Evolutionary conservation across 2,888 invertebrate genomes (phyloP), one percentile per base, ranked within the genome.

Genomic region (Chrysodeixis includens): DNA sequence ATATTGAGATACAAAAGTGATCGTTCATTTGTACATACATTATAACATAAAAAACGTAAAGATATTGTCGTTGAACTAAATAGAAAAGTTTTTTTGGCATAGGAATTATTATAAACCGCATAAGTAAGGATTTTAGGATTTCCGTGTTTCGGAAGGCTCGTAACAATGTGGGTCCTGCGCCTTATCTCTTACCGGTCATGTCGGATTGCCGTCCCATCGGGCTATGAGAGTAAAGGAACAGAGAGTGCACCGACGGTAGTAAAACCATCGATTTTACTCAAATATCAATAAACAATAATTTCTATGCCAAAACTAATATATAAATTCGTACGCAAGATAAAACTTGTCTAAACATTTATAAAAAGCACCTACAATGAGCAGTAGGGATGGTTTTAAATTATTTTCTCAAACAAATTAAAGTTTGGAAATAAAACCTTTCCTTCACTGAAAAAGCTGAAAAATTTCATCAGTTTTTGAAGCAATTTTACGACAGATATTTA

Each of bases 341-440:
- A 76, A 76, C 65, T 71, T 69, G 73, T 71, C 62, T 26, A 62
- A 79, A 75, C 73, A 66, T 69, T 60, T 76, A 73, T 75, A 80
- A 81, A 76, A 84, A 84, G 83, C 83, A 79, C 79, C 83, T 78
- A 69, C 79, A 56, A 22, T 82, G 82, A 80, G 82, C 80, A 66
- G 79, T 63, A 75, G 74, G 75, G 56, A 67, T 64, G 71, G 49
- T 66, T 61, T 57, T 7, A 66, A 62, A 68, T 59, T 69, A 66
- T 56, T 57, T 67, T 64, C 69, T 61, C 62, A 66, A 53, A 32
- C 26, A 53, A 68, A 61, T 64, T 52, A 40, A 26, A 62, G 62
- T 26, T 26, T 26, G 26, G 26, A 26, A 26, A 26, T 26, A 26
- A 26, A 26, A 26, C 6, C 6, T 26, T 26, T 6, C 26, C 26